Conservation (phyloP, 2,113 vertebrate species). For the Pithys albifrons region DNA sequence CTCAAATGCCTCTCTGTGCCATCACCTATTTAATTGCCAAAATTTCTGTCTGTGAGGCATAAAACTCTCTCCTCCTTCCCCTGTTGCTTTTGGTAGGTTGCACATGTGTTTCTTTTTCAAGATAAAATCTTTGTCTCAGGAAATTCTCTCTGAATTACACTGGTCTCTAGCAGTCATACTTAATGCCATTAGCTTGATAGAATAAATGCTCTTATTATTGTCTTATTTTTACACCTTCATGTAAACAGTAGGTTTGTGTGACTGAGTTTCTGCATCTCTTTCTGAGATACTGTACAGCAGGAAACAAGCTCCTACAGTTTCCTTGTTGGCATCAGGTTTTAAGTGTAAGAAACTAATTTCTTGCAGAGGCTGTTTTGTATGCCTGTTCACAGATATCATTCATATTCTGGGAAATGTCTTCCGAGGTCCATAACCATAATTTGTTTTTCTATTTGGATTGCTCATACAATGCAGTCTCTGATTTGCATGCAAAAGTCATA, state of each 20-base stretch:
- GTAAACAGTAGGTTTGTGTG: neutral
- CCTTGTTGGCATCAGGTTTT: neutral
- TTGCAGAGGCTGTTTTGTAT: neutral
- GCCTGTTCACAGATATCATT: neutral
- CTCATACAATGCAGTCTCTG: neutral
- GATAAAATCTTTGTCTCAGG: neutral
- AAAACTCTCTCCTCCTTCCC: neutral
- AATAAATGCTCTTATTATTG: neutral
- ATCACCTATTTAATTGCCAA: neutral
- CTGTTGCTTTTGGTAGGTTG: neutral
- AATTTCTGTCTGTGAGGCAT: neutral
- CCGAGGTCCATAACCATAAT: neutral
- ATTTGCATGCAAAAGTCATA: constrained; percentile 1
- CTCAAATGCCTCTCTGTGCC: neutral
- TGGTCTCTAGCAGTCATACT: neutral
- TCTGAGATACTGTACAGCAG: neutral
- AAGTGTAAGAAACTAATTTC: neutral
- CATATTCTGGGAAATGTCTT: neutral
- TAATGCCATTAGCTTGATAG: neutral
- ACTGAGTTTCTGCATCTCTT: neutral
- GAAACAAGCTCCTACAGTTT: neutral
- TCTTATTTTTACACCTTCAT: neutral
- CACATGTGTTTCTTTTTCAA: fast-evolving
- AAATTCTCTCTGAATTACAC: neutral
- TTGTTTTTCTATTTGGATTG: neutral